phyloP scores from a whole-genome alignment of 2,797 vertebrate genomes.

The Fistularia commersonii region DNA sequence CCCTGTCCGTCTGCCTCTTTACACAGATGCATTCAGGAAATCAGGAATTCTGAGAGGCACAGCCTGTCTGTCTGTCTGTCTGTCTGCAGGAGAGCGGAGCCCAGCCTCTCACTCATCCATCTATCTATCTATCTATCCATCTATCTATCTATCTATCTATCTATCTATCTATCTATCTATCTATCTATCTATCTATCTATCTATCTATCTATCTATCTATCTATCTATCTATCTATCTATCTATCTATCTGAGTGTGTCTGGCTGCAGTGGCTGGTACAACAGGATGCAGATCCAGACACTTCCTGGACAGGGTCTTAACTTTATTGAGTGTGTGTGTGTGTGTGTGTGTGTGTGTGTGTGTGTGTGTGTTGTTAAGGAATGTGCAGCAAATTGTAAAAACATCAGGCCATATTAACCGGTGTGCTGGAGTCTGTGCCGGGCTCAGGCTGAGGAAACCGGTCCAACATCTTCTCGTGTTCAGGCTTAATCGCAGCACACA shows the following conservation, averaged over 20 bases:
- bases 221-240: neutral
- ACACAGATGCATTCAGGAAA: too few relatives aligned
- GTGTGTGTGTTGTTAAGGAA: slow-evolving; percentile 10
- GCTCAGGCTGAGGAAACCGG: too few relatives aligned
- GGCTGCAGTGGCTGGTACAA: too few relatives aligned
- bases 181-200: neutral
- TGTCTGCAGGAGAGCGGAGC: neutral
- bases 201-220: neutral
- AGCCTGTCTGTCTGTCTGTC: neutral
- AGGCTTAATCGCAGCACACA: too few relatives aligned
- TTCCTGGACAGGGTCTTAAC: too few relatives aligned
- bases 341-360: slow-evolving; percentile 8
- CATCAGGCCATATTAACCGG: too few relatives aligned
- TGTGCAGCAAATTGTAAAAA: neutral
- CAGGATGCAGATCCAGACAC: too few relatives aligned
- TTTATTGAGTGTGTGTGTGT: slow-evolving; percentile 6
- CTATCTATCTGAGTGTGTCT: too few relatives aligned
- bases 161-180: neutral
- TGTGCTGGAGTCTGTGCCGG: too few relatives aligned
- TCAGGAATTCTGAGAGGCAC: neutral
- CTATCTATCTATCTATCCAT: neutral
- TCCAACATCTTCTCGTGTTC: too few relatives aligned
- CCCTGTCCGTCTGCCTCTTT: too few relatives aligned
- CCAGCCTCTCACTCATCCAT: neutral
- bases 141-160: neutral